Evolutionary conservation across 2,888 invertebrate species (phyloP).

Genomic region (Yponomeuta sedellus): DNA sequence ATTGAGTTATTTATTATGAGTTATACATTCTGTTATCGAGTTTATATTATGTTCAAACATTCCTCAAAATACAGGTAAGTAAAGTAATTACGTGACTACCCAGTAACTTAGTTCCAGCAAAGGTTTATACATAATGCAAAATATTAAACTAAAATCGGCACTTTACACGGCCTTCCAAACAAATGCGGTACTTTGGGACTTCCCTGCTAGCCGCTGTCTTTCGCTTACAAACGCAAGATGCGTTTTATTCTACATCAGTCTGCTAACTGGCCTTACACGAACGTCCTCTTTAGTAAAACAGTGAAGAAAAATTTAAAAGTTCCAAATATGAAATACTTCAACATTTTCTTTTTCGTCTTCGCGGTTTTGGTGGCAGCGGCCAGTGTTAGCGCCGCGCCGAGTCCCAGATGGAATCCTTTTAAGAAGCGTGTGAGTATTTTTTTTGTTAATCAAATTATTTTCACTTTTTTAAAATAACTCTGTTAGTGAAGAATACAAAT

Average conservation of each 20-base stretch:
- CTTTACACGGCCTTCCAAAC: not conserved
- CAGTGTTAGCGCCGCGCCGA: slow-evolving; percentile 14
- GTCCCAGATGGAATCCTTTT: slow-evolving; percentile 29
- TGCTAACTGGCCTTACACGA: not conserved
- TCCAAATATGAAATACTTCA: slow-evolving; percentile 21
- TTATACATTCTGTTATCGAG: too few relatives aligned
- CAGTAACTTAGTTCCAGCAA: too few relatives aligned
- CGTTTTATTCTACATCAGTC: slow-evolving; percentile 5
- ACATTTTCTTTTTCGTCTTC: slow-evolving; percentile 19
- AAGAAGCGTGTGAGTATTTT: slow-evolving; percentile 43
- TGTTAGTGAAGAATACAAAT: too few relatives aligned
- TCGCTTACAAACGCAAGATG: not conserved
- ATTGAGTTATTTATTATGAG: too few relatives aligned
- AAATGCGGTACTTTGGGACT: not conserved
- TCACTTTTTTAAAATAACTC: not conserved
- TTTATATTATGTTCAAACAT: too few relatives aligned
- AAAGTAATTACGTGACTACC: too few relatives aligned
- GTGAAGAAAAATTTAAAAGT: not conserved
- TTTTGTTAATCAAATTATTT: not conserved
- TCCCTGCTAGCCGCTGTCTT: not conserved
- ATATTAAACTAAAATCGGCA: too few relatives aligned
- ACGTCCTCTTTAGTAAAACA: not conserved
- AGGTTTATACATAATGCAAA: too few relatives aligned
- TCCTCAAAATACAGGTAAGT: too few relatives aligned
- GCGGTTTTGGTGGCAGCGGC: slow-evolving; percentile 15